These are phyloP conservation scores for Piaya cayana DNA, from an alignment of 2,113 vertebrate species.

Conservation along the genomic window DNA sequence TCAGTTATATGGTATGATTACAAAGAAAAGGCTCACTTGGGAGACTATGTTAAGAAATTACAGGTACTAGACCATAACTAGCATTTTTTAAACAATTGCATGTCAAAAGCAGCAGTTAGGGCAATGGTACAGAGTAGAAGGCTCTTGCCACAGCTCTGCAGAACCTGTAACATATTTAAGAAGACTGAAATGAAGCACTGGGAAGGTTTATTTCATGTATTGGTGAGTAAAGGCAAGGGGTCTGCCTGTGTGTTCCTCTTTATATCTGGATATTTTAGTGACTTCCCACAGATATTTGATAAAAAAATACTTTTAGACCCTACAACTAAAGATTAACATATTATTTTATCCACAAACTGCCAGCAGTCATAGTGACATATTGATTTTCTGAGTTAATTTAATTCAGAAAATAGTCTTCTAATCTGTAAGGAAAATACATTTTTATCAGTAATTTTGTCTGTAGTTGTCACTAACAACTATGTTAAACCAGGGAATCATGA, in stretches of 20 bases:
- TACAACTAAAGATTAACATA: background rate
- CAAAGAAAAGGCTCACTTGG: slow-evolving; percentile 24
- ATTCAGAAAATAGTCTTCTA: slow-evolving; percentile 5
- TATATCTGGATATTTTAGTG: background rate
- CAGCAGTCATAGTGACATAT: background rate
- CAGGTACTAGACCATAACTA: background rate
- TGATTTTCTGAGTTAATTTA: slow-evolving; percentile 18
- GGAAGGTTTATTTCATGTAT: background rate
- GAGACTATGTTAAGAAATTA: slow-evolving; percentile 6
- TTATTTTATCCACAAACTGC: background rate
- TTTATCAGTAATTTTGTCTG: slow-evolving; percentile 26
- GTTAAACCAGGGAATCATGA: slow-evolving; percentile 15
- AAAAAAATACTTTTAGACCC: background rate
- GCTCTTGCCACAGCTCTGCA: background rate
- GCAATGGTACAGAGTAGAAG: background rate
- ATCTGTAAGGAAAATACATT: background rate
- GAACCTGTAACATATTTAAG: background rate
- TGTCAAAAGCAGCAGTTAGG: background rate
- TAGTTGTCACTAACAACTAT: background rate
- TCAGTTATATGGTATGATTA: slow-evolving; percentile 7
- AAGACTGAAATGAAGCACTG: background rate
- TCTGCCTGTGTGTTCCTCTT: background rate
- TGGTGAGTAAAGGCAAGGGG: background rate
- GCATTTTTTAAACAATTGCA: background rate
- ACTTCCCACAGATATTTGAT: background rate